A percentile compares a stretch with the other conserved stretches of the same genome.
Conservation (phyloP, 2,797 vertebrate species). For the Thunnus albacares region DNA sequence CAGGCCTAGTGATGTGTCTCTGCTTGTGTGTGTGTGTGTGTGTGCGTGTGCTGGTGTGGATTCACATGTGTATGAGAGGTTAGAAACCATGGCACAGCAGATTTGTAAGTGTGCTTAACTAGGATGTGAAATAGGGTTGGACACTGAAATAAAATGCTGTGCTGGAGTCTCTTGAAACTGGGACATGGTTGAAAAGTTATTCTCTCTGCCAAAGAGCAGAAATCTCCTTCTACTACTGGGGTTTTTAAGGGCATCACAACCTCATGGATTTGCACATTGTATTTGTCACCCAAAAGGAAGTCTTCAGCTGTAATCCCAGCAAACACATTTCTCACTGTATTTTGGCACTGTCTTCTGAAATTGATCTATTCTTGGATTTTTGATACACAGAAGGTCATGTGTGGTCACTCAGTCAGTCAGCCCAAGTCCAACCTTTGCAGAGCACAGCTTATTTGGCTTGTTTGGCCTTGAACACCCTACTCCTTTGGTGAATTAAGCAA, state of each 20-base stretch:
- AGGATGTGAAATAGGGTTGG: conserved; percentile 81
- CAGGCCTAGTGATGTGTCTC: conserved; percentile 80
- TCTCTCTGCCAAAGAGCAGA: conserved; percentile 70
- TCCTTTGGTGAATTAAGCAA: conserved; percentile 50
- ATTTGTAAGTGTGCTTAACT: conserved; percentile 80
- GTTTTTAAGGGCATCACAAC: conserved; percentile 40
- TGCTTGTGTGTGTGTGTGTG: conserved; percentile 54
- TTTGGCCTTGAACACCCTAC: conserved; percentile 32
- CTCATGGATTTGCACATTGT: conserved; percentile 46
- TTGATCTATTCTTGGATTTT: conserved; percentile 15
- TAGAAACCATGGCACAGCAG: conserved; percentile 82
- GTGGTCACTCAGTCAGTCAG: neutral
- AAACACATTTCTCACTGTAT: conserved; percentile 1
- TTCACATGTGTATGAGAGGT: conserved; percentile 70
- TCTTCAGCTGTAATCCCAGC: conserved; percentile 16
- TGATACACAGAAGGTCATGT: conserved; percentile 12
- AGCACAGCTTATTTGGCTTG: conserved; percentile 29
- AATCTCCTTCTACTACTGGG: conserved; percentile 44
- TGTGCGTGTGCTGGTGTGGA: conserved; percentile 52
- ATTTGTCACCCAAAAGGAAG: conserved; percentile 43
- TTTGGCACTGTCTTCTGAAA: neutral
- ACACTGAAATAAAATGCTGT: conserved; percentile 83
- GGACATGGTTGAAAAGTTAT: conserved; percentile 82
- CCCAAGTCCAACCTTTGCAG: neutral
- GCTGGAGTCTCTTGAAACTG: conserved; percentile 81